These are phyloP conservation scores for Netelia fuscicornis DNA, from an alignment of 2,888 invertebrate genomes.

Conservation along the genomic window DNA sequence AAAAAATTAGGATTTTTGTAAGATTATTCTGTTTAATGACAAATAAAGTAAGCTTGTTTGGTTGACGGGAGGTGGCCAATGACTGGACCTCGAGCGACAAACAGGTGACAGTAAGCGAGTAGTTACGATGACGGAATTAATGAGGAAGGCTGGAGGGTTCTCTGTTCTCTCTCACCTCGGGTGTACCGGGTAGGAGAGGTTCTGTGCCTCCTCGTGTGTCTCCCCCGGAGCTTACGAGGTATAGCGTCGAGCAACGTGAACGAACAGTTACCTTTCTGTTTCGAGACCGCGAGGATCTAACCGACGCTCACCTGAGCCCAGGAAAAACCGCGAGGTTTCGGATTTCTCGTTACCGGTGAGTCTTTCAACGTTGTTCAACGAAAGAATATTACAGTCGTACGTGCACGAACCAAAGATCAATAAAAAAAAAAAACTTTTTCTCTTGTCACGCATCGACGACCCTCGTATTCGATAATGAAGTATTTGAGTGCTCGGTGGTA, in stretches of 20 bases:
- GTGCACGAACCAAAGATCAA: neutral
- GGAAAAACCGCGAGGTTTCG: constrained; percentile 59
- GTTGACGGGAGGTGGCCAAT: neutral
- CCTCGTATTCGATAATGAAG: neutral
- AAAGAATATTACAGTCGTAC: neutral
- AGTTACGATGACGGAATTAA: constrained; percentile 38
- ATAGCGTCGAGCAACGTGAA: constrained; percentile 74
- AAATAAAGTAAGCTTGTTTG: neutral
- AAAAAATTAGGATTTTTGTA: too few relatives aligned
- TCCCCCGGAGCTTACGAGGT: constrained; percentile 73
- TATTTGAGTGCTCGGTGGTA: neutral
- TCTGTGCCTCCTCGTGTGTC: constrained; percentile 69
- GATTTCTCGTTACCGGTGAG: constrained; percentile 68
- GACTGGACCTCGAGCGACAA: neutral
- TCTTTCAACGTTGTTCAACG: constrained; percentile 10
- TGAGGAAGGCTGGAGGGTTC: constrained; percentile 69
- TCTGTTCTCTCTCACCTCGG: constrained; percentile 53
- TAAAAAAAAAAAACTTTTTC: constrained; percentile 18
- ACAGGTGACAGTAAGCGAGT: constrained; percentile 27
- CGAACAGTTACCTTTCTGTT: constrained; percentile 83
- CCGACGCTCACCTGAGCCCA: constrained; percentile 65
- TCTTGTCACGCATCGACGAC: constrained; percentile 4
- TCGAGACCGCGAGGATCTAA: constrained; percentile 82
- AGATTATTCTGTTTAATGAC: neutral
- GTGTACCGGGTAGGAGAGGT: constrained; percentile 77